Evolutionary conservation across 2,888 invertebrate genomes (phyloP), one percentile per base, ranked within the genome.

Genomic region (Epinotia bilunana): DNA sequence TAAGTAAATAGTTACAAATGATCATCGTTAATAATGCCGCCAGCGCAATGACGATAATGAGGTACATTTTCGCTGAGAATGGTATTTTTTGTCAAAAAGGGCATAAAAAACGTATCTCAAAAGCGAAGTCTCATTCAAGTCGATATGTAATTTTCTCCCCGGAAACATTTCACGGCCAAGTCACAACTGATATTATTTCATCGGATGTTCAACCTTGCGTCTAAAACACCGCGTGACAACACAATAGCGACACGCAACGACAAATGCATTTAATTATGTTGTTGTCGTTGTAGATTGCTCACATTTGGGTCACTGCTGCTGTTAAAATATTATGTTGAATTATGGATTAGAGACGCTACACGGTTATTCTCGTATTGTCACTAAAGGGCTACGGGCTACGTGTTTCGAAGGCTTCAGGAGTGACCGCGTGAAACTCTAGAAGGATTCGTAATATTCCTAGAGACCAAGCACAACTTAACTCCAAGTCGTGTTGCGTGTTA

Each of bases 221-320:
- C 43, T 57, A 53, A 28, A 18, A 64, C n/a, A 70, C 57, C 9
- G 55, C 7, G 74, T 20, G 72, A 78, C 73, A 80, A 79, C 72
- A 79, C 82, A 74, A 78, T 78, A 64, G 71, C 33, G 79, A 80
- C 86, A 86, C 84, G 87, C 86, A 80, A 84, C 80, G 76, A 76
- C 79, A 80, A 77, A 79, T 78, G 76, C 80, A 77, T 77, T 80
- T 81, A 80, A 84, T 83, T 79, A 80, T 79, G 74, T 9, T 1
- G 9, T 28, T 33, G 33, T 80, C 80, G 81, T 78, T 79, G 78
- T 81, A 78, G 33, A 16, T 80, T 76, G 72, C 64, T 60, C 76
- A 64, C 80, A 82, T 78, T 79, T 79, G 78, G 79, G 77, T 78
- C 78, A 74, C 28, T 70, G 23, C 2, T 63, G 63, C 2, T 63